phyloP scores from a whole-genome alignment of 2,797 vertebrate species.

The Halcyon smyrnensis region DNA sequence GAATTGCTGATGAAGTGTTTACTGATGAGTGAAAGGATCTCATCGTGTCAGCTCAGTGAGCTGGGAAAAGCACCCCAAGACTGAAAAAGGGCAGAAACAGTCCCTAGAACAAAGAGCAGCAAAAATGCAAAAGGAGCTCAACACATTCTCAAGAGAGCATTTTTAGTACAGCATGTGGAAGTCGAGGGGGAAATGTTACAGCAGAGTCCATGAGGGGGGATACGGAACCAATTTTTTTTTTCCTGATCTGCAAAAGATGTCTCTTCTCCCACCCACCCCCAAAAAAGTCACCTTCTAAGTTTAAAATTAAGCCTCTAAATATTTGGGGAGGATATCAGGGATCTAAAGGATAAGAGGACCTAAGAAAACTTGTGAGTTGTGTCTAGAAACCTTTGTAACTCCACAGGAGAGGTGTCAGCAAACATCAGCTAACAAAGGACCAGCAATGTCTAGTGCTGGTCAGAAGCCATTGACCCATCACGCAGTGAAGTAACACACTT shows the following conservation, averaged over 20 bases:
- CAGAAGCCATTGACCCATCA: background rate
- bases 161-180: background rate
- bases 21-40: slow-evolving; percentile 31
- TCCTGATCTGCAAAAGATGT: fast-evolving
- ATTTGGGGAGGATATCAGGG: background rate
- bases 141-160: background rate
- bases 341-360: background rate
- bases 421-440: background rate
- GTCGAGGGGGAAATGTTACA: background rate
- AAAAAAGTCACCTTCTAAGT: background rate
- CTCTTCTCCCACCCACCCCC: background rate
- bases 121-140: background rate
- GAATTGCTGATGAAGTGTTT: slow-evolving; percentile 57
- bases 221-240: background rate
- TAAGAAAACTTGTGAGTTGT: background rate
- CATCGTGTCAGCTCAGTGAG: slow-evolving; percentile 12
- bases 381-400: background rate
- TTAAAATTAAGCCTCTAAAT: background rate
- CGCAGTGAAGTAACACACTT: fast-evolving
- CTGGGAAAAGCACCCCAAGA: slow-evolving; percentile 30
- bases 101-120: background rate
- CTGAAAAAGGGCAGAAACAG: slow-evolving; percentile 28
- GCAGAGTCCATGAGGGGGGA: background rate
- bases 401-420: background rate
- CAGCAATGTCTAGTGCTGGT: background rate